Evolutionary conservation across 2,888 invertebrate genomes (phyloP).

Genomic region (Abrostola triplasia): DNA sequence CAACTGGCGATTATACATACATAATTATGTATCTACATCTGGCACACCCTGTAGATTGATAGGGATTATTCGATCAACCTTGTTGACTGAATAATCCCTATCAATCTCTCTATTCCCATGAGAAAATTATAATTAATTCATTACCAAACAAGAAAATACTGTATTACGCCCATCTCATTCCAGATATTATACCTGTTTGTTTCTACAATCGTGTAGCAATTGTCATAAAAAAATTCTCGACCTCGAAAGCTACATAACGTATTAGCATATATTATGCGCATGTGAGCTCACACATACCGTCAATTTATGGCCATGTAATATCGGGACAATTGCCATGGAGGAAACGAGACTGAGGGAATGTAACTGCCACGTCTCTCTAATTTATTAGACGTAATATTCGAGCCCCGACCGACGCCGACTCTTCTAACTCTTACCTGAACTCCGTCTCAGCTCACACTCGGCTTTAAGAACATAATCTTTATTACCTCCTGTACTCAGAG

Average conservation of each 20-base stretch:
- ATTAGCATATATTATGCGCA: conserved; percentile 70
- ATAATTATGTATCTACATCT: too few relatives aligned
- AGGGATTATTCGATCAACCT: too few relatives aligned
- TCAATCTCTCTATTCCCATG: too few relatives aligned
- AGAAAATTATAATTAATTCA: too few relatives aligned
- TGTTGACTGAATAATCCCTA: too few relatives aligned
- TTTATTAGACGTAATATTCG: conserved; percentile 83
- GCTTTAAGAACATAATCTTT: conserved; percentile 81
- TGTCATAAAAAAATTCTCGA: conserved; percentile 68
- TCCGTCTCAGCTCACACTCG: conserved; percentile 54
- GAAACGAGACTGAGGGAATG: conserved; percentile 75
- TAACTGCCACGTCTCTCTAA: conserved; percentile 71
- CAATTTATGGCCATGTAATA: conserved; percentile 83
- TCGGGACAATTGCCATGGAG: conserved; percentile 80
- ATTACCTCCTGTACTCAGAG: conserved; percentile 71
- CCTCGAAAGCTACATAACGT: conserved; percentile 64
- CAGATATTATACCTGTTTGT: conserved; percentile 20
- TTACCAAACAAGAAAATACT: background rate
- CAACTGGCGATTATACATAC: too few relatives aligned
- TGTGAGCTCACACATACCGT: conserved; percentile 60
- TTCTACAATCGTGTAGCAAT: conserved; percentile 56
- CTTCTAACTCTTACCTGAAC: conserved; percentile 63
- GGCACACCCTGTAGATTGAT: too few relatives aligned
- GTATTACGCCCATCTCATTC: background rate
- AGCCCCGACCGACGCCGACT: conserved; percentile 60